A percentile compares a stretch with the other conserved stretches of the same genome.
phyloP scores from a whole-genome alignment of 2,888 invertebrate genomes.

The Rhyacophila evoluta region DNA sequence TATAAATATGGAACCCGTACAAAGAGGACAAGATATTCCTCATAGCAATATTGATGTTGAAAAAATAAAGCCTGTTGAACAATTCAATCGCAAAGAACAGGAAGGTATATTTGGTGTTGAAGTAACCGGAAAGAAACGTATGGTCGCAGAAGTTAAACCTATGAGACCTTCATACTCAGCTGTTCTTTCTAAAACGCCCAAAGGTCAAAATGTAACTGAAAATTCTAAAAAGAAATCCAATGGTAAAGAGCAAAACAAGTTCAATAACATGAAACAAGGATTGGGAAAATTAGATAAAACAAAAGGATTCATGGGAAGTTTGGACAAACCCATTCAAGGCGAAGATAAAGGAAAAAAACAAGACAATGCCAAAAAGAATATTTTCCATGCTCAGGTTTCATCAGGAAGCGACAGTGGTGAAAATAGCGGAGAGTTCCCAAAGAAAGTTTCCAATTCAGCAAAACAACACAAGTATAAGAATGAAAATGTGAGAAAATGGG shows the following conservation, averaged over 20 bases:
- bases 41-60: constrained; percentile 60
- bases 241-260: constrained; percentile 39
- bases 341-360: constrained; percentile 47
- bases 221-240: constrained; percentile 63
- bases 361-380: constrained; percentile 40
- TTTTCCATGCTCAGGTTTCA: constrained; percentile 57
- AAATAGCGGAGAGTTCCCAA: constrained; percentile 57
- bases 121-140: constrained; percentile 75
- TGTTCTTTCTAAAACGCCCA: constrained; percentile 79
- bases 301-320: background rate
- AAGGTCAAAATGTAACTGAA: constrained; percentile 66
- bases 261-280: constrained; percentile 47
- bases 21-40: constrained; percentile 4
- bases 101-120: constrained; percentile 60
- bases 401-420: constrained; percentile 70
- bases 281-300: constrained; percentile 44
- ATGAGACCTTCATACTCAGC: constrained; percentile 90
- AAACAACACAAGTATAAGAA: constrained; percentile 66
- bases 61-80: constrained; percentile 57
- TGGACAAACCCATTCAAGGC: constrained; percentile 29
- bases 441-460: constrained; percentile 62
- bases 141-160: constrained; percentile 87
- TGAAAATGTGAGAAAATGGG: constrained; percentile 71
- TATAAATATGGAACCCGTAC: background rate
- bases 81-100: constrained; percentile 56